Percentiles rank a stretch among this genome's conserved stretches.
Conservation (phyloP, 2,888 invertebrate genomes). For the Agonopterix subpropinquella region DNA sequence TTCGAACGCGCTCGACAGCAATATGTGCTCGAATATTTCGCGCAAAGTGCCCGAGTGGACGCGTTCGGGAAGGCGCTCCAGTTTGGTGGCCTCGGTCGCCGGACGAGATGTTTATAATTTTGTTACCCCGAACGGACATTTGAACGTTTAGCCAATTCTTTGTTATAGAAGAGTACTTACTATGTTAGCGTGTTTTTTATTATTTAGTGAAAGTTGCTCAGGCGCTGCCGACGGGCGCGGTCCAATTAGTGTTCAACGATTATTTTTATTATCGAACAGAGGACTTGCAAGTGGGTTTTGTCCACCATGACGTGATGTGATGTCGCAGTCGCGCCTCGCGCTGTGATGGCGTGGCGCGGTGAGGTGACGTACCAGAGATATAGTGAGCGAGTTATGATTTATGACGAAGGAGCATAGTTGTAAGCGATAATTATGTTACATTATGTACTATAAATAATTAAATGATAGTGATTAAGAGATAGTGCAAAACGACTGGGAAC, state of each 20-base stretch:
- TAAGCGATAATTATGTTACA: constrained; percentile 66
- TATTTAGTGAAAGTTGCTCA: constrained; percentile 74
- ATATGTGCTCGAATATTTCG: constrained; percentile 8
- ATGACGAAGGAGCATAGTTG: constrained; percentile 53
- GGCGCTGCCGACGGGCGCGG: constrained; percentile 67
- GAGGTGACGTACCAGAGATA: constrained; percentile 19
- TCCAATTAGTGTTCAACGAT: constrained; percentile 68
- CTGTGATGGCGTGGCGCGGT: constrained; percentile 19
- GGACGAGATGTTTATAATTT: constrained; percentile 25
- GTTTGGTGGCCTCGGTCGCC: constrained; percentile 21
- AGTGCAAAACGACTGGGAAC: constrained; percentile 74
- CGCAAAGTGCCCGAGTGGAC: constrained; percentile 9
- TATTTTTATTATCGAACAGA: constrained; percentile 51
- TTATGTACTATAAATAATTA: constrained; percentile 60
- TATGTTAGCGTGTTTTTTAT: constrained; percentile 66
- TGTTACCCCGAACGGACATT: constrained; percentile 50
- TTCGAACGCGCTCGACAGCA: constrained; percentile 16
- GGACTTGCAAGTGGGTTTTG: constrained; percentile 35
- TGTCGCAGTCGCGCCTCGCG: constrained; percentile 15
- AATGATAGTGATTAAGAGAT: constrained; percentile 57
- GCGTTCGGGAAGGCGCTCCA: constrained; percentile 21
- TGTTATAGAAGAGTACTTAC: constrained; percentile 68
- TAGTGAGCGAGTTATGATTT: constrained; percentile 46
- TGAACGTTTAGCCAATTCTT: constrained; percentile 63
- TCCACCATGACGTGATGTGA: constrained; percentile 39